Percentiles rank a stretch among this genome's conserved stretches.
phyloP scores from a whole-genome alignment of 1,140 invertebrate species.

The Drosophila kurseongensis region DNA sequence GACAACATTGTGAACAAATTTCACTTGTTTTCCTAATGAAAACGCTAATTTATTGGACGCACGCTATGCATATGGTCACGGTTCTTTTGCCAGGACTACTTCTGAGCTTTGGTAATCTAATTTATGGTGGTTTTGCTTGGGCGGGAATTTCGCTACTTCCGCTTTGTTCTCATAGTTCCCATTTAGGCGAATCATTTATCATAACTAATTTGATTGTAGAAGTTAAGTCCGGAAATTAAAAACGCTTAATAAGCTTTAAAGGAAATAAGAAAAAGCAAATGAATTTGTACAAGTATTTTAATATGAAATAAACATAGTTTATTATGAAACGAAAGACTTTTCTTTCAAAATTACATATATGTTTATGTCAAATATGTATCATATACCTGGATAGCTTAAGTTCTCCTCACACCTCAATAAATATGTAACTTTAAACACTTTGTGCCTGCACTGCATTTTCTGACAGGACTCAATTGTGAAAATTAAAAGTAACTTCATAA shows the following conservation, averaged over 20 bases:
- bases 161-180: neutral
- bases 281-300: too few relatives aligned
- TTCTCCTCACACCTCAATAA: too few relatives aligned
- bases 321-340: too few relatives aligned
- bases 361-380: too few relatives aligned
- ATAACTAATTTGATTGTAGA: neutral
- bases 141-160: slow-evolving; percentile 4
- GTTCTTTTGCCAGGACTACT: neutral
- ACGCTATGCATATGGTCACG: slow-evolving; percentile 50
- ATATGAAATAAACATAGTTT: too few relatives aligned
- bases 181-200: slow-evolving; percentile 12
- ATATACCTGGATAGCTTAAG: slow-evolving; percentile 2
- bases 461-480: slow-evolving; percentile 66
- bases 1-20: slow-evolving; percentile 81
- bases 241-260: too few relatives aligned
- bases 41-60: slow-evolving; percentile 74
- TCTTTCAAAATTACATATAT: too few relatives aligned
- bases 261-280: too few relatives aligned
- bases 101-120: slow-evolving; percentile 32
- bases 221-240: neutral
- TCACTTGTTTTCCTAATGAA: slow-evolving; percentile 73
- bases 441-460: slow-evolving; percentile 22
- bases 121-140: slow-evolving; percentile 8
- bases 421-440: slow-evolving; percentile 1
- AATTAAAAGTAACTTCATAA: slow-evolving; percentile 76